Evolutionary conservation across 2,888 invertebrate species (phyloP).

Genomic region (Selenia dentaria): DNA sequence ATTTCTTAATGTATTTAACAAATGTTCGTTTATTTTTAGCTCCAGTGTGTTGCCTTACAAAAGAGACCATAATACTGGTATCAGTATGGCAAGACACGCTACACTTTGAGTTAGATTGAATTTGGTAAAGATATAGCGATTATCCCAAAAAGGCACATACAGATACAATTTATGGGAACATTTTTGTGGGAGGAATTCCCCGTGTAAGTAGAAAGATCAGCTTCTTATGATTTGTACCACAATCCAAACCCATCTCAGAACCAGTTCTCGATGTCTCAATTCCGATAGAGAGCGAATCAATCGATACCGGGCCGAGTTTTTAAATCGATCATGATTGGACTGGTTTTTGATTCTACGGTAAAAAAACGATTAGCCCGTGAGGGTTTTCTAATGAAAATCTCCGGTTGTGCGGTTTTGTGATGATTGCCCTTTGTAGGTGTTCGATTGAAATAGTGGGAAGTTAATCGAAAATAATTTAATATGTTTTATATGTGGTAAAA

Average conservation of each 20-base stretch:
- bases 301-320: constrained; percentile 74
- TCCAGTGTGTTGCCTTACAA: too few species aligned
- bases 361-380: constrained; percentile 47
- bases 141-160: too few species aligned
- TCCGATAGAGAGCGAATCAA: constrained; percentile 75
- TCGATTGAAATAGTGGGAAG: constrained; percentile 41
- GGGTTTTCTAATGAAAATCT: constrained; percentile 32
- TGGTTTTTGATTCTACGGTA: constrained; percentile 54
- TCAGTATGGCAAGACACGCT: too few species aligned
- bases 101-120: too few species aligned
- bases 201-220: too few species aligned
- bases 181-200: too few species aligned
- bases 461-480: neutral
- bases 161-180: too few species aligned
- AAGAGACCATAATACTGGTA: too few species aligned
- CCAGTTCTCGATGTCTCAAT: constrained; percentile 82
- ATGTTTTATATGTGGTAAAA: too few species aligned
- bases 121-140: too few species aligned
- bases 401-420: constrained; percentile 20
- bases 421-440: constrained; percentile 36
- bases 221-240: constrained; percentile 33
- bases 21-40: too few species aligned
- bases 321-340: constrained; percentile 74
- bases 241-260: constrained; percentile 59
- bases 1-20: too few species aligned